Percentiles rank a stretch among this genome's conserved stretches.
Evolutionary conservation across 1,140 invertebrate species (phyloP).

Genomic region (Melanaphis sacchari): DNA sequence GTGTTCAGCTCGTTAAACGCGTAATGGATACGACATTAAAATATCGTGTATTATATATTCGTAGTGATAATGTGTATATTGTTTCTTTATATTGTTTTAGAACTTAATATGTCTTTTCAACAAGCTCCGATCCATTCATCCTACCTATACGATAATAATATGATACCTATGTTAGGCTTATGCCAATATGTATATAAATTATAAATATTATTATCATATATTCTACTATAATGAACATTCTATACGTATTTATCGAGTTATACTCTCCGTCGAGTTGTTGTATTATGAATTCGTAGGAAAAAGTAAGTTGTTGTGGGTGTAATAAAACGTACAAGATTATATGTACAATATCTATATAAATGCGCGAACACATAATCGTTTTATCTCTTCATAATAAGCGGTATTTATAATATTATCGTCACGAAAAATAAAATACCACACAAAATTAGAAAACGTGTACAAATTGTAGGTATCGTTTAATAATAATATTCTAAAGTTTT

Average conservation of each 20-base stretch:
- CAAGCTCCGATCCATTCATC: background rate
- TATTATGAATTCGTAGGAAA: background rate
- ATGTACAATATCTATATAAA: background rate
- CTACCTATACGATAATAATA: too few species aligned
- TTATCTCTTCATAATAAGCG: background rate
- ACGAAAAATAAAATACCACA: background rate
- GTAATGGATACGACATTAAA: background rate
- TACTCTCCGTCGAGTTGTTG: background rate
- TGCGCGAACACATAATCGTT: background rate
- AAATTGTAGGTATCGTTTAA: too few species aligned
- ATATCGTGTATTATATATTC: background rate
- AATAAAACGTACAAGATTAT: background rate
- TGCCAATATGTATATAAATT: background rate
- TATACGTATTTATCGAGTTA: background rate
- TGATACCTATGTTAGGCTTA: background rate
- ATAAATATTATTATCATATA: background rate
- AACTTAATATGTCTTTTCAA: conserved; percentile 30
- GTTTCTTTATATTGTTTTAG: conserved; percentile 12
- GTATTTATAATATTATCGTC: background rate
- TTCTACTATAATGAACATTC: background rate
- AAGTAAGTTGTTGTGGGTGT: background rate
- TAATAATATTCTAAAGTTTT: too few species aligned
- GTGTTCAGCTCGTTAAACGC: background rate
- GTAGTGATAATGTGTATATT: background rate
- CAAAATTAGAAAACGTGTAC: too few species aligned